Conservation (phyloP, 2,113 vertebrate species). For the Protobothrops flavoviridis region DNA sequence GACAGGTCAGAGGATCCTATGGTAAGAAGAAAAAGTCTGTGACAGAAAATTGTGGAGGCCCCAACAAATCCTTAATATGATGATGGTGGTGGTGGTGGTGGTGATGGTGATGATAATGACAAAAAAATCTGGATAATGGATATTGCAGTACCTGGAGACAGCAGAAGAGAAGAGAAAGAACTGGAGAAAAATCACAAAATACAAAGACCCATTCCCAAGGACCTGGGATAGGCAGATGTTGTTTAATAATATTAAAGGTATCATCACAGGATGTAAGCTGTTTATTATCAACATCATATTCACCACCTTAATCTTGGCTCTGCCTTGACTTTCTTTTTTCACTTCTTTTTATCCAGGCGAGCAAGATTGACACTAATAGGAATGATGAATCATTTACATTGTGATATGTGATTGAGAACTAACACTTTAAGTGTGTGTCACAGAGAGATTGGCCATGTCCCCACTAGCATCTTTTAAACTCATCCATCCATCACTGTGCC, state of each 20-base stretch:
- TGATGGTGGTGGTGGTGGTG: too few relatives aligned
- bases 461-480: not conserved
- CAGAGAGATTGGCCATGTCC: not conserved
- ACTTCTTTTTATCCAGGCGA: not conserved
- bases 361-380: not conserved
- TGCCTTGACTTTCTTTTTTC: not conserved
- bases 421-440: not conserved
- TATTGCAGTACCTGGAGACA: not conserved
- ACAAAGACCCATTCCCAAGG: not conserved
- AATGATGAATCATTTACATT: not conserved
- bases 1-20: not conserved
- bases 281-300: not conserved
- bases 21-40: not conserved
- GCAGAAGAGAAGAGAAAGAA: not conserved
- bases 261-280: not conserved
- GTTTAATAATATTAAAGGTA: not conserved
- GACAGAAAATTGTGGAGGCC: not conserved
- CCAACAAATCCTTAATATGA: not conserved
- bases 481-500: not conserved
- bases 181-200: not conserved
- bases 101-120: not conserved
- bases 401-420: not conserved
- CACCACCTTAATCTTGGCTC: not conserved
- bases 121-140: not conserved
- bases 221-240: not conserved